Evolutionary conservation across 2,888 invertebrate genomes (phyloP), one percentile per base, ranked within the genome.

Genomic region (Melanotus villosus): DNA sequence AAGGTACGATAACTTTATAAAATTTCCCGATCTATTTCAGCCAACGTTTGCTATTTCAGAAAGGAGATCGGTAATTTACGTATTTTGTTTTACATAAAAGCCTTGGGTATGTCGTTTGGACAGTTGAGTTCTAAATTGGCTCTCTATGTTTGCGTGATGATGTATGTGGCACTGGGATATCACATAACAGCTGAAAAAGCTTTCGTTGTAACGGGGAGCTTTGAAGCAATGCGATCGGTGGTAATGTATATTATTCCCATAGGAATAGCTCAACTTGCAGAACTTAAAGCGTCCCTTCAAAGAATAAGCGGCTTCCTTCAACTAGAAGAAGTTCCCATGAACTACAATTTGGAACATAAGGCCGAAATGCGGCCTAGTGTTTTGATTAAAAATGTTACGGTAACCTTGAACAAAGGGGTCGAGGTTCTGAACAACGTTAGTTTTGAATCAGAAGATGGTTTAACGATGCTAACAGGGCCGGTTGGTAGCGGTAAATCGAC

Each of bases 171-270:
- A 54, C 86, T 90, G 2, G 92, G 92, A 16, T 56, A 92, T 75
- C 83, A 89, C 76, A 89, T 97, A 75, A 92, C 91, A 3, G 92
- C 97, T 3, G 94, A 96, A 81, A 89, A 89, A 80, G 93, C 95
- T 12, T 97, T 96, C 84, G 93, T 96, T 65, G 89, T 96, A 54
- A 92, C 95, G 12, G 93, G 96, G 5, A 93, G 96, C 82, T 97
- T 95, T 85, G 95, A 94, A 79, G 92, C 95, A 62, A 85, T 97
- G 65, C 88, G 95, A 26, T 91, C 93, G 77, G 92, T 94, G 7
- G 93, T 97, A 91, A 95, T 94, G 0, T 91, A 96, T 10, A 94
- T 94, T 84, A 93, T 97, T 77, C 97, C 97, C 0, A 92, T 93
- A 86, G 93, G 92, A 52, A 91, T 96, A 73, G 91, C 93, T 0